Percentiles rank a stretch among this genome's conserved stretches.
Conservation (phyloP, 2,888 invertebrate genomes). For the Hipparchia sbordonii region DNA sequence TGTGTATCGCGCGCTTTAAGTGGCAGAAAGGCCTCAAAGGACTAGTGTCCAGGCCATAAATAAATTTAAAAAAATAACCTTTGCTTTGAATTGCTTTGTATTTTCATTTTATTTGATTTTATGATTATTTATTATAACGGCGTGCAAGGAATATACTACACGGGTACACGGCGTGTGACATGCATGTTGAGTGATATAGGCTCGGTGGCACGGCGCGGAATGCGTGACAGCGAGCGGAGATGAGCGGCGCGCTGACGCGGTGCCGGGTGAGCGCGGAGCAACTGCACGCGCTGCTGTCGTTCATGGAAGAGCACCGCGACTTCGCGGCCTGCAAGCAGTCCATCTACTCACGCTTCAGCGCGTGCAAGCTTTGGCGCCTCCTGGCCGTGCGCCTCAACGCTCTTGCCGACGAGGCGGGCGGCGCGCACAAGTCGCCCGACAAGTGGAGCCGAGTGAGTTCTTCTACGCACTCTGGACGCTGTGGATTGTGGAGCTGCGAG, state of each 20-base stretch:
- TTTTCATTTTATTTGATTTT: no score
- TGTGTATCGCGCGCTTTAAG: no score
- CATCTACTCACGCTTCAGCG: constrained; percentile 73
- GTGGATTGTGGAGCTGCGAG: not conserved
- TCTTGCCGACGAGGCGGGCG: constrained; percentile 67
- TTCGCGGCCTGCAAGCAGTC: constrained; percentile 76
- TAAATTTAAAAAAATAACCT: no score
- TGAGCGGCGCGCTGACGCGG: constrained; percentile 68
- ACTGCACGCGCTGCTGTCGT: constrained; percentile 67
- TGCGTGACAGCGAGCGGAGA: constrained; percentile 41
- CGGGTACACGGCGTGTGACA: no score
- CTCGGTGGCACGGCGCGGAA: not conserved
- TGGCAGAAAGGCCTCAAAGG: no score
- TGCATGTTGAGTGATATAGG: no score
- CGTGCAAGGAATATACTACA: no score
- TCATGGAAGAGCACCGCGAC: constrained; percentile 79
- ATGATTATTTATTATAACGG: no score
- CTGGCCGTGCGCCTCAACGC: constrained; percentile 75
- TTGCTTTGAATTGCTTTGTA: no score
- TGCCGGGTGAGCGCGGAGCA: constrained; percentile 76
- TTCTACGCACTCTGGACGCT: constrained; percentile 20
- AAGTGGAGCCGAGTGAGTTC: constrained; percentile 73
- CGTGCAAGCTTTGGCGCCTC: constrained; percentile 74
- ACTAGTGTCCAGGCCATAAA: no score
- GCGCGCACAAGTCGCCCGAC: constrained; percentile 73